Evolutionary conservation across 2,888 invertebrate genomes (phyloP), one percentile per base, ranked within the genome.

Genomic region (Timandra comae): DNA sequence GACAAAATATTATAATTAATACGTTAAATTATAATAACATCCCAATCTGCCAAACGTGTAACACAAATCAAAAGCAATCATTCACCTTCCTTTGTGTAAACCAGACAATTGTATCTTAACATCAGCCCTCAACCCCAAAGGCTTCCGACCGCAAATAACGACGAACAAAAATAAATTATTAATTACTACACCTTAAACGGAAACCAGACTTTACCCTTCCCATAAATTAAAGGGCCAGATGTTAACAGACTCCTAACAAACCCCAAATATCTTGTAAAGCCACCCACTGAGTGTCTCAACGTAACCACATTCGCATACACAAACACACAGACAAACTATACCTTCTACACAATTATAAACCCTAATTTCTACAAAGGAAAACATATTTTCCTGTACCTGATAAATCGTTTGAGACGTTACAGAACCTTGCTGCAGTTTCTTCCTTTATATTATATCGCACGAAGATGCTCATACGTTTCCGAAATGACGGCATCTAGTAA

Each of bases 191-290:
- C 75, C 74, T 75, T 65, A 51, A 69, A 63, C 60, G 57, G 58
- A 61, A 60, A 62, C 63, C 65, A 65, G 63, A 74, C 60, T 73
- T 67, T 72, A 82, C 82, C 80, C 82, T 80, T 79, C 73, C 72
- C 61, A 72, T 78, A 75, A 78, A 78, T 78, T 79, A 73, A 46
- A 58, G 65, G 70, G 69, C 78, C 80, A 82, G 81, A 81, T 84
- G 84, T 77, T 78, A 73, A 78, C 79, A 74, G 78, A 77, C 71
- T 76, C 58, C 56, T 61, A 67, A 76, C 78, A 78, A 75, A 73
- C 82, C 84, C 75, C 79, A 78, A 84, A 82, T 77, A 79, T 77
- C 79, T 75, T 79, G 78, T 80, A 68, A 70, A 76, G 65, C 79
- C 76, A 78, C 84, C 82, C 80, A 72, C 78, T 58, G 60, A 57